Base-by-base conservation (phyloP, 2,888 invertebrate genomes). In the Enoplolaimus lenunculus region DNA sequence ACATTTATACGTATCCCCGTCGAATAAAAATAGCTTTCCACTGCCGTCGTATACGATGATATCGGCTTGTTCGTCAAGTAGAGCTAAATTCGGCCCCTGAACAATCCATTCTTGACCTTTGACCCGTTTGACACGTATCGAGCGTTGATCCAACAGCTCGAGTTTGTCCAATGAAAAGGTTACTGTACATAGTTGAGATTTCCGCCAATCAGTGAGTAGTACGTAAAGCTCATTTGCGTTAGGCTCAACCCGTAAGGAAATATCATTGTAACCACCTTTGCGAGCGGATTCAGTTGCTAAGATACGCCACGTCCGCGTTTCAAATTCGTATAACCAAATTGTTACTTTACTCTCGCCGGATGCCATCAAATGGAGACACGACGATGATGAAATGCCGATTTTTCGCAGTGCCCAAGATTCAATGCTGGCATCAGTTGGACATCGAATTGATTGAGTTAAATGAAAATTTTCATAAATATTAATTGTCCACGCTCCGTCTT, bases 81-180 rank as follows among this genome's bases (percentile, higher is more conserved):
- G n/a, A 2, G 71, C 76, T 34, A 75, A 29, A 69, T 73, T 73
- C 2, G 75, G 75, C 0, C 75, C 75, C 34, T 75, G 73, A 16
- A 75, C 74, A 31, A 75, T 76, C 75, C 75, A 75, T 60, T 75
- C 71, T 57, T 75, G 75, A 21, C 72, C 72, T 67, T 76, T 74
- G 26, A 70, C 59, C 29, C 75, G 64, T n/a, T 73, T 73, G 59
- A 75, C 72, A 34, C 73, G 72, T 29, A 75, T 72, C 35, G 73
- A 72, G 35, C 74, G 71, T 45, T 65, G 73, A 34, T 72, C 73
- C 1, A 72, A 60, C 31, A 75, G 68, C 60, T 75, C 71, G 28
- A 74, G 65, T 2, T 45, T 60, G 21, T 73, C 72, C 26, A 66
- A 67, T 13, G 74, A 35, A 2, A 73, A 68, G 64, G 64, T 7